These are phyloP conservation scores for Carpatolechia fugitivella DNA, from an alignment of 2,888 invertebrate species.

Conservation along the genomic window DNA sequence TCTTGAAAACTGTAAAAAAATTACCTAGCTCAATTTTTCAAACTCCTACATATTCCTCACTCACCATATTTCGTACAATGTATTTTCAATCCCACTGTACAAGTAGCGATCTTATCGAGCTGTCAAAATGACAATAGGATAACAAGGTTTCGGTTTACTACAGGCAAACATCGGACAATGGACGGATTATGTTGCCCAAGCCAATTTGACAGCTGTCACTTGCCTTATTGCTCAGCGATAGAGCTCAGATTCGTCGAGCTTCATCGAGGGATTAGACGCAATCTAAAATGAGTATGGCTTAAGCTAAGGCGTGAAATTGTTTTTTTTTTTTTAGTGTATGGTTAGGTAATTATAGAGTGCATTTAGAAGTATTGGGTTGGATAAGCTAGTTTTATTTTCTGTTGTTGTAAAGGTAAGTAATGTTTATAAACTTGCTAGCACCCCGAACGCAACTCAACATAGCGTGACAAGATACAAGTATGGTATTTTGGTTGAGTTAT, in stretches of 20 bases:
- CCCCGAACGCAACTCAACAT: too few species aligned
- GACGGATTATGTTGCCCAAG: conserved; percentile 31
- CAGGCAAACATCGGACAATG: conserved; percentile 37
- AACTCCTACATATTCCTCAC: too few species aligned
- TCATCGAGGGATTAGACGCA: not conserved
- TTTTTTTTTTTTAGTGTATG: conserved; percentile 21
- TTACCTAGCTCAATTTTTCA: too few species aligned
- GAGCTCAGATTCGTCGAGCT: not conserved
- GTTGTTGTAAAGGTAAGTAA: not conserved
- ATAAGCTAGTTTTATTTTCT: not conserved
- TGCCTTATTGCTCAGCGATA: conserved; percentile 3
- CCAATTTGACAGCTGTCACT: conserved; percentile 26
- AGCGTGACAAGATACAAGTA: too few species aligned
- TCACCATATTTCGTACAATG: not conserved
- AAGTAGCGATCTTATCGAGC: conserved; percentile 23
- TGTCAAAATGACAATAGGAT: conserved; percentile 41
- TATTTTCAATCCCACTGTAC: not conserved
- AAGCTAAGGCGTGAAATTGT: conserved; percentile 33
- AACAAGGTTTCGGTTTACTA: conserved; percentile 45
- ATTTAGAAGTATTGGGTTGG: not conserved
- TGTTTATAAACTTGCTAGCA: not conserved
- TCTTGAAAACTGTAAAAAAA: too few species aligned
- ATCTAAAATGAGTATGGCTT: conserved; percentile 17
- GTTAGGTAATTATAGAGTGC: conserved; percentile 1
- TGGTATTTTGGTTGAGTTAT: too few species aligned